Percentiles rank a stretch among this genome's conserved stretches.
phyloP scores from a whole-genome alignment of 2,113 vertebrate genomes.

The Hemicordylus capensis region DNA sequence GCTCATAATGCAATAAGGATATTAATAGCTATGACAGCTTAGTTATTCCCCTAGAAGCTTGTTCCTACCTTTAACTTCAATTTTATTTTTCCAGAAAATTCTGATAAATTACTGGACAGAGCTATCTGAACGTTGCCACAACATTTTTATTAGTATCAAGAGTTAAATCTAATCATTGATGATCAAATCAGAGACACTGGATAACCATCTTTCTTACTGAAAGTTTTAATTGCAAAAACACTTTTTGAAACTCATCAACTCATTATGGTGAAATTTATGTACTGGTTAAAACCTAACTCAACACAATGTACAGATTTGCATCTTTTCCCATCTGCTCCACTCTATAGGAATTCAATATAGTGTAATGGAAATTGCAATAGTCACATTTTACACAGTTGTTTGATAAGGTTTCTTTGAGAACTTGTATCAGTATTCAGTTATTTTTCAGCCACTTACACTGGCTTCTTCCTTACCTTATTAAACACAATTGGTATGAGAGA shows the following conservation, averaged over 20 bases:
- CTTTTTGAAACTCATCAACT: not conserved
- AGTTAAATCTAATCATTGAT: not conserved
- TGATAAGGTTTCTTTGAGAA: not conserved
- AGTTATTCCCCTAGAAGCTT: conserved; percentile 25
- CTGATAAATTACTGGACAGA: not conserved
- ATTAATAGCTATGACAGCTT: conserved; percentile 55
- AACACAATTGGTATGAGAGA: no score
- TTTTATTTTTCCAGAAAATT: conserved; percentile 9
- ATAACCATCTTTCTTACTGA: not conserved
- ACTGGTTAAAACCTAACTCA: not conserved
- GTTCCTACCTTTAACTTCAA: conserved; percentile 3
- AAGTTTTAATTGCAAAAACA: not conserved
- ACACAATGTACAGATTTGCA: not conserved
- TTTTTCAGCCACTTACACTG: not conserved
- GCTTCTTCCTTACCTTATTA: not conserved
- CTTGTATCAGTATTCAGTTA: not conserved
- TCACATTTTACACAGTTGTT: not conserved
- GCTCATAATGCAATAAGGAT: conserved; percentile 54
- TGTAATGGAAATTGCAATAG: not conserved
- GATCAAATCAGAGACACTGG: not conserved
- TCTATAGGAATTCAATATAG: not conserved
- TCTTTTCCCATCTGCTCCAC: not conserved
- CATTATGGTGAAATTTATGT: not conserved
- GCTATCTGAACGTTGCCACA: not conserved
- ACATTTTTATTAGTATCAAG: not conserved